A percentile compares a stretch with the other conserved stretches of the same genome.
These are phyloP conservation scores for Chelidonichthys spinosus DNA, from an alignment of 2,797 vertebrate genomes.

Conservation along the genomic window DNA sequence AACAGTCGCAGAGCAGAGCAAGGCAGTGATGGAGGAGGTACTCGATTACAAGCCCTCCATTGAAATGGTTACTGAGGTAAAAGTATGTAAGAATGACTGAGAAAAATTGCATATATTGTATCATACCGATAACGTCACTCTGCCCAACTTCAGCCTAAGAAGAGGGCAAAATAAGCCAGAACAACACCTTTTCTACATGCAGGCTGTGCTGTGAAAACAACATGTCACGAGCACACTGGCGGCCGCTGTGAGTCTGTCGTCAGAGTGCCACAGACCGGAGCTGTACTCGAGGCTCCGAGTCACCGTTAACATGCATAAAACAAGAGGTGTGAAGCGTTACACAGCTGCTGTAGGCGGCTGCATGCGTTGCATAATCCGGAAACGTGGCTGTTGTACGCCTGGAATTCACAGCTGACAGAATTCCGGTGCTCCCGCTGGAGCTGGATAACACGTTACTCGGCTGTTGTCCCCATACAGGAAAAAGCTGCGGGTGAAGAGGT, in stretches of 20 bases:
- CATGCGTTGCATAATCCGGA: constrained; percentile 10
- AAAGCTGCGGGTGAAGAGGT: constrained; percentile 9
- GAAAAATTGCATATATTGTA: not conserved
- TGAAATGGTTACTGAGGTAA: not conserved
- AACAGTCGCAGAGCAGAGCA: not conserved
- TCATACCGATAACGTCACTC: constrained; percentile 1
- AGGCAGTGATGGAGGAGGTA: no score
- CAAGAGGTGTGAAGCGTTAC: constrained; percentile 4
- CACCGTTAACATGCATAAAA: constrained; percentile 7
- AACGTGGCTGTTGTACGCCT: not conserved
- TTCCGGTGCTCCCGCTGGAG: not conserved
- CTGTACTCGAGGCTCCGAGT: constrained; percentile 7
- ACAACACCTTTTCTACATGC: constrained; percentile 6
- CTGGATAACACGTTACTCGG: not conserved
- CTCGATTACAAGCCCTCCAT: not conserved
- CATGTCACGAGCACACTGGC: constrained; percentile 10
- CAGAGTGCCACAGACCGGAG: constrained; percentile 6
- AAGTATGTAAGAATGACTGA: not conserved
- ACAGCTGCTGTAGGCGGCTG: not conserved
- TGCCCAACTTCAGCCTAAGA: constrained; percentile 17
- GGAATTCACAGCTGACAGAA: constrained; percentile 2
- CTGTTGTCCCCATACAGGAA: constrained; percentile 9
- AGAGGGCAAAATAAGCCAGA: not conserved
- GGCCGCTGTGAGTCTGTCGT: constrained; percentile 16
- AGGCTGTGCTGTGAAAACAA: not conserved